Conservation (phyloP, 2,888 invertebrate species). For the Acleris sparsana region DNA sequence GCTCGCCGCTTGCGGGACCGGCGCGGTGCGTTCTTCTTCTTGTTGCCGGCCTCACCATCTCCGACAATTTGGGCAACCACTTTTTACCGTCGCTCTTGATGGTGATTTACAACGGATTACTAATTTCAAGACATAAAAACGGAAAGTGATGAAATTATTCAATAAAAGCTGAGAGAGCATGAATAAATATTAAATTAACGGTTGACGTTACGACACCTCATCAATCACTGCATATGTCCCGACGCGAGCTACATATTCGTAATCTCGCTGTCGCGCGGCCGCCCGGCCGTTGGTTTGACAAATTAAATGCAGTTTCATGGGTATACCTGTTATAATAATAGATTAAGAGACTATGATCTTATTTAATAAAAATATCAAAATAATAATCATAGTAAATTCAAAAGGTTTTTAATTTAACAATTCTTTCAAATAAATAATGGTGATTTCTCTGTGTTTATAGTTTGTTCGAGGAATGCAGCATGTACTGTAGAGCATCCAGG, state of each 20-base stretch:
- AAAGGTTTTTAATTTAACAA: too few species aligned
- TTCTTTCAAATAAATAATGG: background rate
- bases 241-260: constrained; percentile 62
- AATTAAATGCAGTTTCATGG: constrained; percentile 53
- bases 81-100: constrained; percentile 42
- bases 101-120: constrained; percentile 54
- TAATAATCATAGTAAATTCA: too few species aligned
- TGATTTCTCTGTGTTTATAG: background rate
- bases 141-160: constrained; percentile 39
- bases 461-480: constrained; percentile 13
- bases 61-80: constrained; percentile 53
- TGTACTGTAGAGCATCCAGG: constrained; percentile 12
- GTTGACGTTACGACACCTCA: constrained; percentile 61
- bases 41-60: constrained; percentile 47
- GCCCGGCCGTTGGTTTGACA: constrained; percentile 49
- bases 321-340: background rate
- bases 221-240: constrained; percentile 60
- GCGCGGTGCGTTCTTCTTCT: constrained; percentile 52
- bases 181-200: constrained; percentile 64
- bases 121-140: constrained; percentile 43
- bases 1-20: constrained; percentile 48
- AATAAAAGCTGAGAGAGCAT: constrained; percentile 43
- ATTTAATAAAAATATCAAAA: background rate
- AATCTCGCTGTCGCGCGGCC: constrained; percentile 55
- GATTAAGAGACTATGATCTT: background rate